Base-by-base conservation (phyloP, 2,888 invertebrate genomes). In the Lasioglossum oenotherae region DNA sequence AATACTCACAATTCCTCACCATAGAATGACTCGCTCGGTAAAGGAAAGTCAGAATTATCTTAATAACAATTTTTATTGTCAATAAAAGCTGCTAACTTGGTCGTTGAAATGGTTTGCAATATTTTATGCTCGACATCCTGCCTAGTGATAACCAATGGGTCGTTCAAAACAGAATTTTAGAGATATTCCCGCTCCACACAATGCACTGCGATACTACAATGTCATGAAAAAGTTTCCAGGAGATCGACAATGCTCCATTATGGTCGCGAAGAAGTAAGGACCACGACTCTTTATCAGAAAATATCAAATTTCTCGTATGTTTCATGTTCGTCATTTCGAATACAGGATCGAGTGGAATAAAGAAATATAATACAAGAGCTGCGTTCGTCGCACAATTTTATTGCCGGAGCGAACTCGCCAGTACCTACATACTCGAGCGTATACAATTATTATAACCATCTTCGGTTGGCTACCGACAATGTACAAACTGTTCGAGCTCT, bases 391-490 rank as follows among this genome's bases (percentile, higher is more conserved):
- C 88, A 91, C 87, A 91, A 79, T 92, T 94, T 94, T 94, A 94
- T 94, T 94, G 93, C 93, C 91, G 88, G 92, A 90, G 91, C 86
- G 85, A 86, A 91, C 74, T 86, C 80, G 74, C 84, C 67, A 85
- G 89, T 91, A 91, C 92, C 92, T 90, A 91, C 31, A 31, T 31
- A 31, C 91, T 91, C 92, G 90, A 93, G 92, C 92, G 85, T 93
- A 94, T 92, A 94, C 92, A 93, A 87, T 93, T 93, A 93, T 92
- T 93, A 93, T 93, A 93, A 93, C 92, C 92, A 74, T 78, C 72
- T 69, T 93, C 89, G 90, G 84, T 89, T 88, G 88, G 87, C 86
- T 92, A 90, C 92, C 93, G 92, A 92, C 93, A 94, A 94, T 94
- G 92, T 94, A 93, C 93, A 94, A 94, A 94, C 84, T 53, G 78